Percentiles rank a stretch among this genome's conserved stretches.
These are phyloP conservation scores for Ferdinandea cuprea DNA, from an alignment of 2,888 invertebrate species.

Conservation along the genomic window DNA sequence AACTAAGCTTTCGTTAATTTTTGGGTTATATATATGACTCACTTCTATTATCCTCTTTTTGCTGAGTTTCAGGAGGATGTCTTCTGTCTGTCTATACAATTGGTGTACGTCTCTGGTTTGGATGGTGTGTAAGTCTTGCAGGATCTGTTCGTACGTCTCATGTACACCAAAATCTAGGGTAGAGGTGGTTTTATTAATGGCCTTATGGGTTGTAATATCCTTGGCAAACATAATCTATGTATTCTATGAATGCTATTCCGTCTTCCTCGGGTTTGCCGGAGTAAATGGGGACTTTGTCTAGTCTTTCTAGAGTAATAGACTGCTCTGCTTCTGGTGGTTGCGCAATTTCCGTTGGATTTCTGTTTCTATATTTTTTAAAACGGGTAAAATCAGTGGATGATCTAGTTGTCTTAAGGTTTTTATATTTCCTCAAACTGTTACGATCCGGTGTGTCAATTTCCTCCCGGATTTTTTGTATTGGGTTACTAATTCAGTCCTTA, in stretches of 20 bases:
- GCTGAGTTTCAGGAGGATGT: conserved; percentile 14
- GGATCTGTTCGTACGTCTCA: conserved; percentile 17
- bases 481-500: too few relatives aligned
- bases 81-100: not conserved
- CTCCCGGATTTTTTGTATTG: too few relatives aligned
- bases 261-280: not conserved
- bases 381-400: too few relatives aligned
- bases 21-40: conserved; percentile 1
- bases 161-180: conserved; percentile 7
- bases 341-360: not conserved
- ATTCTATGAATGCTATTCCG: conserved; percentile 11
- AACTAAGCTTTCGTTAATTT: conserved; percentile 1
- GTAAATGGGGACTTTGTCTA: conserved; percentile 19
- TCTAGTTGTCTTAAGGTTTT: too few relatives aligned
- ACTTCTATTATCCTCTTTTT: conserved; percentile 18
- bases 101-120: conserved; percentile 16
- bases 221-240: not conserved
- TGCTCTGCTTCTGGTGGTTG: conserved; percentile 5
- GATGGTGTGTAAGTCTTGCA: conserved; percentile 17
- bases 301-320: conserved; percentile 15
- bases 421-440: too few relatives aligned
- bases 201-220: not conserved
- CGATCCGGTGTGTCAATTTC: too few relatives aligned
- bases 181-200: conserved; percentile 1
- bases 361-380: not conserved